Evolutionary conservation across 1,140 invertebrate genomes (phyloP).

Genomic region (Drosophila subobscura): DNA sequence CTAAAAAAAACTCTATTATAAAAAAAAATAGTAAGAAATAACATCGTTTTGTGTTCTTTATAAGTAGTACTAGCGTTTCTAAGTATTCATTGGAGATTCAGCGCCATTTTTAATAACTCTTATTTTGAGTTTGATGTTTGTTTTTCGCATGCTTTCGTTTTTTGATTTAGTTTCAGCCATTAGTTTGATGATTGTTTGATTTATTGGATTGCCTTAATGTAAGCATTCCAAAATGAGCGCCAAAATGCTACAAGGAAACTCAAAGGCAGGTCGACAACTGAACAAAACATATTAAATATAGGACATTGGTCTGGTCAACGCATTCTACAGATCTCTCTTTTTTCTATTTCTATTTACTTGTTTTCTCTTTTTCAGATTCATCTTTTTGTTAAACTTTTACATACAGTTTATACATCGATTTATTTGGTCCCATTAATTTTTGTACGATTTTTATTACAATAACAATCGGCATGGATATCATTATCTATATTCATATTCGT

Average conservation of each 20-base stretch:
- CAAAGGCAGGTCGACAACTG: conserved; percentile 38
- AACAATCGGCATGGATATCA: too few relatives aligned
- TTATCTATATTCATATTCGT: too few relatives aligned
- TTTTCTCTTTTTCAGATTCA: conserved; percentile 12
- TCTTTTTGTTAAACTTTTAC: neutral
- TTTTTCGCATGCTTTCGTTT: conserved; percentile 56
- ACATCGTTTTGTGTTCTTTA: conserved; percentile 21
- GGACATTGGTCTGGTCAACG: conserved; percentile 53
- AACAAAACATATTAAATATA: conserved; percentile 65
- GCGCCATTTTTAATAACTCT: too few relatives aligned
- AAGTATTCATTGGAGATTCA: conserved; percentile 5
- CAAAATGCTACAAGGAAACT: conserved; percentile 39
- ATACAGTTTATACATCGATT: conserved; percentile 25
- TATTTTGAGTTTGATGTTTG: conserved; percentile 17
- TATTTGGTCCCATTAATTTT: conserved; percentile 4
- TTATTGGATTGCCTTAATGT: conserved; percentile 25
- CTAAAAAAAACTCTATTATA: conserved; percentile 1
- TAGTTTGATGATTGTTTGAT: conserved; percentile 16
- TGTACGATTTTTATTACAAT: neutral
- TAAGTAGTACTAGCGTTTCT: neutral
- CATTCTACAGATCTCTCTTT: conserved; percentile 7
- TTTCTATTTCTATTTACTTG: conserved; percentile 14
- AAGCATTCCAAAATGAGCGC: conserved; percentile 56
- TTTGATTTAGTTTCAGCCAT: conserved; percentile 22
- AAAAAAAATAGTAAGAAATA: conserved; percentile 6